Evolutionary conservation across 2,888 invertebrate species (phyloP), one percentile per base, ranked within the genome.

Genomic region (Prosopocoilus inquinatus): DNA sequence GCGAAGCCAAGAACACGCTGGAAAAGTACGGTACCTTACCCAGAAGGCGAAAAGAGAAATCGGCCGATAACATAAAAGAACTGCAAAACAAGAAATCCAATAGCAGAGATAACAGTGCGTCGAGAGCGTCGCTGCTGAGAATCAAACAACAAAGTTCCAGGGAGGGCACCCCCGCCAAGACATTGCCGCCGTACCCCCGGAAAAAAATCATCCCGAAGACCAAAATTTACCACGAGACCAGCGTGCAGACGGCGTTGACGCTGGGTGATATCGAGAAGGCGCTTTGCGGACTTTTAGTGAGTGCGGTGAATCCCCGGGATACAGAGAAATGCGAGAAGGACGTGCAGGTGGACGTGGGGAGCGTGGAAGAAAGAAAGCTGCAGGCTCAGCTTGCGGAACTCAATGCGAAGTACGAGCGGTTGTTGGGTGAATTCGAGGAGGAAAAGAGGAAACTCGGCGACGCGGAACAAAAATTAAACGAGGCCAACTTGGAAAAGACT

Each of bases 21-120:
- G 90, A 90, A 68, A 87, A 88, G 64, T 91, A 88, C 66, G 91
- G 88, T 7, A 92, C 92, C 0, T 73, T 92, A 39, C 91, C 92
- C 0, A 82, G 92, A 36, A 81, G 90, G 52, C 80, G 86, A 59
- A 85, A 87, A 63, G 88, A 87, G 50, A 84, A 82, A 61, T 84
- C 84, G 1, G 80, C 82, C 0, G 74, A 73, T 56, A 70, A 64
- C 33, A 59, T 80, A 80, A 44, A 82, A 78, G 8, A 80, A 76
- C n/a, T 59, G 28, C 55, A 61, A 53, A 60, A 47, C 34, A 67
- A 64, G 47, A 46, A 44, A 33, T 33, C 56, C 1, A 49, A 55
- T 15, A 67, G 64, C 46, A 58, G 67, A 32, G 70, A 70, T 47
- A 64, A 58, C 32, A 69, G 63, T 41, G 45, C 56, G 7, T 61